Percentiles rank a stretch among this genome's conserved stretches.
Evolutionary conservation across 2,797 vertebrate species (phyloP).

Genomic region (Xiphorhynchus erythropygius): DNA sequence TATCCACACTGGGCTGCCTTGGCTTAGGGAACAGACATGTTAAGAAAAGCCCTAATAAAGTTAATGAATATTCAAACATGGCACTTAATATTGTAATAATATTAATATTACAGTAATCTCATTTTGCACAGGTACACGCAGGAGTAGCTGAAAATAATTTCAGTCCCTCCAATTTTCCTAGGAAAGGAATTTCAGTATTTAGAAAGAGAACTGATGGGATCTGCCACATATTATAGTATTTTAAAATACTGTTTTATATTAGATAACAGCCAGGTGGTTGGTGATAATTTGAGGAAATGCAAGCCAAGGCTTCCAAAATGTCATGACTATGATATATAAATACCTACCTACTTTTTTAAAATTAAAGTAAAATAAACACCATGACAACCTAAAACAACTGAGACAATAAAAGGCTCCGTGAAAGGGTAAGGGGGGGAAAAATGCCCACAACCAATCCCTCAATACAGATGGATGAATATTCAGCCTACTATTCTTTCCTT

Average conservation of each 20-base stretch:
- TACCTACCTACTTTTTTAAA: background rate
- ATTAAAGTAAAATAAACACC: background rate
- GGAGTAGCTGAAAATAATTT: background rate
- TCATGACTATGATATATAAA: background rate
- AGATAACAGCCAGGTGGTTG: background rate
- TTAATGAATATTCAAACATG: background rate
- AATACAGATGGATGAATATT: background rate
- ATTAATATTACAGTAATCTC: background rate
- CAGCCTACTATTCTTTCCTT: background rate
- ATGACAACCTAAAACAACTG: background rate
- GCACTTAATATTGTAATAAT: background rate
- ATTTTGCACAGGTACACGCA: background rate
- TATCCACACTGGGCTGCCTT: background rate
- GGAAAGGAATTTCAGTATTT: background rate
- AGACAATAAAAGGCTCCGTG: background rate
- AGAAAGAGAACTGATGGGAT: background rate
- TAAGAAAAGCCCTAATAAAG: background rate
- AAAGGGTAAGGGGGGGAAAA: fast-evolving
- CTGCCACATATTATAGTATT: background rate
- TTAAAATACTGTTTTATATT: background rate
- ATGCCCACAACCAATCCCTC: background rate
- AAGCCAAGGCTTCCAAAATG: background rate
- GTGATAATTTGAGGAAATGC: background rate
- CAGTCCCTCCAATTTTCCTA: background rate
- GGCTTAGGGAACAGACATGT: background rate